Evolutionary conservation across 2,113 vertebrate species (phyloP).

Genomic region (Cochlearius cochlearius): DNA sequence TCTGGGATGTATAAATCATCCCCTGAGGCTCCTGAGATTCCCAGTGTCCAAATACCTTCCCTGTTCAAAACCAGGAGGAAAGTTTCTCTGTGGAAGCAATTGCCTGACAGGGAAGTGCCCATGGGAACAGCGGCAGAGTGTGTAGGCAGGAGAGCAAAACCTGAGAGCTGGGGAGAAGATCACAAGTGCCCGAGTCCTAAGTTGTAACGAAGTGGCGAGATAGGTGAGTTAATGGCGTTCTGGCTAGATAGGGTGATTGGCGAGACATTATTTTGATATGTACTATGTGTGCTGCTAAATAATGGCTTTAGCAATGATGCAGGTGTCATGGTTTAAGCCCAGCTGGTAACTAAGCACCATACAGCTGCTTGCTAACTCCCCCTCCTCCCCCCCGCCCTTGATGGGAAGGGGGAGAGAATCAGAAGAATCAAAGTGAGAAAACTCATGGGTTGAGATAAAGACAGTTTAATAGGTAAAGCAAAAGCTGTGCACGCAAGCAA

Average conservation of each 20-base stretch:
- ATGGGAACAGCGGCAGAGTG: neutral
- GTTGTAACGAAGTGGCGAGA: neutral
- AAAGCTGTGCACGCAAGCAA: no score
- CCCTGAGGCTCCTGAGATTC: neutral
- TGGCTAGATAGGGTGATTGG: neutral
- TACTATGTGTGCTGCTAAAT: neutral
- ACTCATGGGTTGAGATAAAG: no score
- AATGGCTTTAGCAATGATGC: accelerated
- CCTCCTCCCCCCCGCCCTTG: no score
- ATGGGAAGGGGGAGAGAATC: no score
- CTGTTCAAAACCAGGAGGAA: neutral
- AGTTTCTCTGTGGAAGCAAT: neutral
- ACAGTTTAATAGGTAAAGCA: no score
- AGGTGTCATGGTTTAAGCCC: no score
- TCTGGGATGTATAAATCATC: neutral
- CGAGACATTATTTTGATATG: accelerated
- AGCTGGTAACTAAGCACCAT: no score
- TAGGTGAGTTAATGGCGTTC: neutral
- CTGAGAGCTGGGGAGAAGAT: neutral
- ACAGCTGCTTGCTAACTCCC: no score
- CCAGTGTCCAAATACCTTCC: neutral
- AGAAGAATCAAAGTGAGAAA: no score
- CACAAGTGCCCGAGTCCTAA: neutral
- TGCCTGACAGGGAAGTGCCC: neutral
- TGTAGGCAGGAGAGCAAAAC: neutral